Percentiles rank a stretch among this genome's conserved stretches.
Evolutionary conservation across 2,113 vertebrate species (phyloP).

Genomic region (Lagopus muta): DNA sequence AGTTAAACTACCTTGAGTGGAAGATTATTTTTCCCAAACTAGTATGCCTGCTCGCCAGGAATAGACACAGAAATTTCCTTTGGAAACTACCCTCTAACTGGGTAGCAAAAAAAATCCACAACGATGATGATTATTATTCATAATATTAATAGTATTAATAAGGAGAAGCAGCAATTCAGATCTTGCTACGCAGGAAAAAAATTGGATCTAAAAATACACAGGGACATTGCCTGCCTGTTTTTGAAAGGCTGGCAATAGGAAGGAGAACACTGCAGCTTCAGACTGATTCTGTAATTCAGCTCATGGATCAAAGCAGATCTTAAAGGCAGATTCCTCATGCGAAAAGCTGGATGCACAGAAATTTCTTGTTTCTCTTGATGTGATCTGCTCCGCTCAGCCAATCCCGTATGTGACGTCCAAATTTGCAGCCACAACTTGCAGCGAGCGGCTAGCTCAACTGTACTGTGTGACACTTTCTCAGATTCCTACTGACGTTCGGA

Average conservation of each 20-base stretch:
- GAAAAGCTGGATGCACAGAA: neutral
- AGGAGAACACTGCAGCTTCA: neutral
- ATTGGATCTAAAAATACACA: neutral
- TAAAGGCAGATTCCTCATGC: fast-evolving
- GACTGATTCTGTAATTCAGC: neutral
- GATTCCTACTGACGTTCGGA: slow-evolving; percentile 45
- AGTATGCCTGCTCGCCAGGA: slow-evolving; percentile 24
- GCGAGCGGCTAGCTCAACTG: neutral
- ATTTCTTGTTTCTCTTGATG: neutral
- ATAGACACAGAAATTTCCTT: slow-evolving; percentile 57
- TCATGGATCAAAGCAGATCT: neutral
- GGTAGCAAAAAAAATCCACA: neutral
- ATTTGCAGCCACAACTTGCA: neutral
- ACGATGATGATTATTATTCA: neutral
- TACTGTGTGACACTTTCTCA: slow-evolving; percentile 22
- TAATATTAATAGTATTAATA: neutral
- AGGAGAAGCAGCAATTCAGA: neutral
- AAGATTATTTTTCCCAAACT: slow-evolving; percentile 58
- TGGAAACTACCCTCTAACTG: slow-evolving; percentile 25
- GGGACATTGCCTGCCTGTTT: neutral
- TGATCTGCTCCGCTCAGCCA: neutral
- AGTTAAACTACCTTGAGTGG: slow-evolving; percentile 58
- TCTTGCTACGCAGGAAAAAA: neutral
- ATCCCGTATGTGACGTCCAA: neutral
- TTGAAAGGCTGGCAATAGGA: neutral